Evolutionary conservation across 2,113 vertebrate genomes (phyloP).

Genomic region (Zootoca vivipara): DNA sequence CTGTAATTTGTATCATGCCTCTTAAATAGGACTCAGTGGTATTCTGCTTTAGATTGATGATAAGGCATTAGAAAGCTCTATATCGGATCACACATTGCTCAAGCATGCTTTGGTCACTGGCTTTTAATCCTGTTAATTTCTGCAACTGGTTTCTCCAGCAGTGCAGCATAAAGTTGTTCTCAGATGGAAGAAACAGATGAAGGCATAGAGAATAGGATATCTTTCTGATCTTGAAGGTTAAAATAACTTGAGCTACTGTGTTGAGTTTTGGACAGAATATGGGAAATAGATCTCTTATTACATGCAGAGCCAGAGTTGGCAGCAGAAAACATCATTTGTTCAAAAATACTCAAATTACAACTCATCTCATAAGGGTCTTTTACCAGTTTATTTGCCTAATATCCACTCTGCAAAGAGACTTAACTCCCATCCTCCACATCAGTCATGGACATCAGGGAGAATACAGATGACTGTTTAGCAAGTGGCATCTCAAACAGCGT

Average conservation of each 20-base stretch:
- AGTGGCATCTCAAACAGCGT: neutral
- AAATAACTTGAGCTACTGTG: neutral
- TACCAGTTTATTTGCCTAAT: neutral
- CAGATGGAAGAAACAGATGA: neutral
- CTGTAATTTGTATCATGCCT: neutral
- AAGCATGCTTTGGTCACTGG: neutral
- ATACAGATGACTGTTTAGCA: neutral
- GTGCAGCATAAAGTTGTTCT: neutral
- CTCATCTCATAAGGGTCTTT: neutral
- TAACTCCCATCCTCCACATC: neutral
- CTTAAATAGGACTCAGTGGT: slow-evolving; percentile 20
- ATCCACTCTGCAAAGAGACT: neutral
- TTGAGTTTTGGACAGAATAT: neutral
- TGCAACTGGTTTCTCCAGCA: slow-evolving; percentile 21
- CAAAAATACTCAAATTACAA: neutral
- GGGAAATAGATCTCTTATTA: neutral
- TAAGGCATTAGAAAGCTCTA: slow-evolving; percentile 16
- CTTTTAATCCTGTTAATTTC: slow-evolving; percentile 31
- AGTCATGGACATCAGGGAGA: neutral
- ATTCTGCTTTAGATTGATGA: slow-evolving; percentile 1
- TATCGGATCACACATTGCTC: slow-evolving; percentile 3
- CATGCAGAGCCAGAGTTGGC: neutral
- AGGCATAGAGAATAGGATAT: neutral
- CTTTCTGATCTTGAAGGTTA: neutral
- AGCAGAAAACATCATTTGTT: neutral